Conservation (phyloP, 2,888 invertebrate species). For the Pocota personata region DNA sequence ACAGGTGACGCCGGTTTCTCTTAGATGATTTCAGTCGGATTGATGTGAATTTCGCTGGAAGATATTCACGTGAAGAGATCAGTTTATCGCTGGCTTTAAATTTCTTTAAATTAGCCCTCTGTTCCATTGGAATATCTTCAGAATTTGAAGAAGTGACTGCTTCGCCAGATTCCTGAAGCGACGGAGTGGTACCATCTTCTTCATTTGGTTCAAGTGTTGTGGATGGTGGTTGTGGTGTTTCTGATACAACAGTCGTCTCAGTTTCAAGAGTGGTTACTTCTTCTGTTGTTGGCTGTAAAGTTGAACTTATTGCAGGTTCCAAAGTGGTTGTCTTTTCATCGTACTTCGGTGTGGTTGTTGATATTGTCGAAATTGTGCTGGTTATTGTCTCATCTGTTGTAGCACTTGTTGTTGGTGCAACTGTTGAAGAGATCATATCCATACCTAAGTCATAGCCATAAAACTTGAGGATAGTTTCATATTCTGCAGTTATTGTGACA, state of each 20-base stretch:
- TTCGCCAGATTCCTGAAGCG: constrained; percentile 49
- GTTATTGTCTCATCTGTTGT: constrained; percentile 15
- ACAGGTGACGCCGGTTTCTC: constrained; percentile 75
- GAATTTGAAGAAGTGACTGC: constrained; percentile 10
- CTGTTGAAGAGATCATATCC: constrained; percentile 79
- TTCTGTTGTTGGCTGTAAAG: constrained; percentile 77
- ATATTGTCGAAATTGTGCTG: constrained; percentile 52
- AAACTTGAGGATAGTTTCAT: constrained; percentile 89
- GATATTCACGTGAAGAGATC: constrained; percentile 73
- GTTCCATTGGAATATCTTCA: neutral
- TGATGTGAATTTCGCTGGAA: constrained; percentile 76
- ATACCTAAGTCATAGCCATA: constrained; percentile 91
- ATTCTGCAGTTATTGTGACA: constrained; percentile 89
- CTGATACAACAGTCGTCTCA: constrained; percentile 55
- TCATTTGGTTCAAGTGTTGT: constrained; percentile 74
- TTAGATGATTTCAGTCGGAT: constrained; percentile 36
- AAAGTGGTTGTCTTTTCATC: constrained; percentile 11
- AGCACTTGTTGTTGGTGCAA: constrained; percentile 42
- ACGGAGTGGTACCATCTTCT: constrained; percentile 69
- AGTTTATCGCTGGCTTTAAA: constrained; percentile 77
- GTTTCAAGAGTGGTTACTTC: constrained; percentile 77
- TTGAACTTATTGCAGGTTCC: constrained; percentile 44
- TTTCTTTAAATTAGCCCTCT: constrained; percentile 25
- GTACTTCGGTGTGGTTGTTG: neutral
- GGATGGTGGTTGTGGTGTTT: constrained; percentile 62